Conservation (phyloP, 2,797 vertebrate species). For the Otolemur crassicaudatus region DNA sequence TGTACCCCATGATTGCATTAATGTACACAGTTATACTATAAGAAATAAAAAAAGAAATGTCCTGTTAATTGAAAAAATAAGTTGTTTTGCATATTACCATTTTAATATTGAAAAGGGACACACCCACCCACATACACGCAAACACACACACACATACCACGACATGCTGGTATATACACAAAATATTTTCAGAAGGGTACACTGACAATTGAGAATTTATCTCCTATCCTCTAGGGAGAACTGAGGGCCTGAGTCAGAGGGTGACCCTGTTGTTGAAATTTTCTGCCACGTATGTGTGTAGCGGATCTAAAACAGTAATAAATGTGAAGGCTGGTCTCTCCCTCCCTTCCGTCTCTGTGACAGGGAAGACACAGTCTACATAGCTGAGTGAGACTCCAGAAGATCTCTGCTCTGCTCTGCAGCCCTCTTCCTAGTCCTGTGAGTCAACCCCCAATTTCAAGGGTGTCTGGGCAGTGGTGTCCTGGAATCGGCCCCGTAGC, state of each 20-base stretch:
- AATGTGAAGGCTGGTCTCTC: not conserved
- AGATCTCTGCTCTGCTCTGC: not conserved
- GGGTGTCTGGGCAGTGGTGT: not conserved
- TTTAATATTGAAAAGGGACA: constrained; percentile 52
- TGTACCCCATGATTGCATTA: no score
- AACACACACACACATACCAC: not conserved
- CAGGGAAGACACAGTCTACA: not conserved
- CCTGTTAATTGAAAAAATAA: not conserved
- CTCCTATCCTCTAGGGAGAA: not conserved
- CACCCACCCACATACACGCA: not conserved
- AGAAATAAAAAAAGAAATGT: no score
- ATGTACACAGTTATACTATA: no score
- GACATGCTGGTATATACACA: not conserved
- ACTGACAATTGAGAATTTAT: not conserved
- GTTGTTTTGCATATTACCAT: not conserved
- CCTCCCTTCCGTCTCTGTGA: constrained; percentile 16
- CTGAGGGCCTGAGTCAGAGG: not conserved
- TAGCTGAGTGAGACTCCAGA: not conserved
- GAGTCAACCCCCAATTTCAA: not conserved
- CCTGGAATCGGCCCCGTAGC: no score
- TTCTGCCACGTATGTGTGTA: not conserved
- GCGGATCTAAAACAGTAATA: not conserved
- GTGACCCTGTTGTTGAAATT: not conserved
- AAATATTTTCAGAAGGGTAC: not conserved
- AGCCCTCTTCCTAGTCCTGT: not conserved